phyloP scores from a whole-genome alignment of 2,888 invertebrate species.

The Ariolimax columbianus region DNA sequence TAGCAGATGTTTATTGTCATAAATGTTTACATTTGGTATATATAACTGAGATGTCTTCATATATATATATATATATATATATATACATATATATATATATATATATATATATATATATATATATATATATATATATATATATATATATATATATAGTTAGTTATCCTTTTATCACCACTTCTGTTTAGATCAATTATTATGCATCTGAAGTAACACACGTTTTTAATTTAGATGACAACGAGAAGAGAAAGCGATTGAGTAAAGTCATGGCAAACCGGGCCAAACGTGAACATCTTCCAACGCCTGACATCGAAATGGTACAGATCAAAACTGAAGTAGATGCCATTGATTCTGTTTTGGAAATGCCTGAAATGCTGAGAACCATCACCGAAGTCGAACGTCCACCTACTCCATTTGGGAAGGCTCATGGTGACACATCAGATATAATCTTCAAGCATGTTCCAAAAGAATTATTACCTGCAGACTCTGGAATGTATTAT shows the following conservation, averaged over 20 bases:
- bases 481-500: conserved; percentile 62
- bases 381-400: conserved; percentile 34
- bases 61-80: background rate
- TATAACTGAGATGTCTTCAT: too few species aligned
- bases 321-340: conserved; percentile 63
- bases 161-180: background rate
- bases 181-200: background rate
- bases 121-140: background rate
- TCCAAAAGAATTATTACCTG: conserved; percentile 53
- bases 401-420: conserved; percentile 46
- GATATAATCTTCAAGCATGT: conserved; percentile 52
- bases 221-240: conserved; percentile 84
- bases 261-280: conserved; percentile 92
- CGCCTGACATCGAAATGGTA: background rate
- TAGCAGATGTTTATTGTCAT: too few species aligned
- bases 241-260: conserved; percentile 85
- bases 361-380: background rate
- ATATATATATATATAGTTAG: background rate
- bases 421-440: conserved; percentile 29
- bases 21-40: too few species aligned
- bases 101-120: background rate
- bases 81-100: background rate
- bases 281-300: conserved; percentile 55
- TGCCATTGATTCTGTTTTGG: conserved; percentile 51
- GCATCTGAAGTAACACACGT: background rate